phyloP scores from a whole-genome alignment of 2,113 vertebrate species.

The Lanius collurio region DNA sequence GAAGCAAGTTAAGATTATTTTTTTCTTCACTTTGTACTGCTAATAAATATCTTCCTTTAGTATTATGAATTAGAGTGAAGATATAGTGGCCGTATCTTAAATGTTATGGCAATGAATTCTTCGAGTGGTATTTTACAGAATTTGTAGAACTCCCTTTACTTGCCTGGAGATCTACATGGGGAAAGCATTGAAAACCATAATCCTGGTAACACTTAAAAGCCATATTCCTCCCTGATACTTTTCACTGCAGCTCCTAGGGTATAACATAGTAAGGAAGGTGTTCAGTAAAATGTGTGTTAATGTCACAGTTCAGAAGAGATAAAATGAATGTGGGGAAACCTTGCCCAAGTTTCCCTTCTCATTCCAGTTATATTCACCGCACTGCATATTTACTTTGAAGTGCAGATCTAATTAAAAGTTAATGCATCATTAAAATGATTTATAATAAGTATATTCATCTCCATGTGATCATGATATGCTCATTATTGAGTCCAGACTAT shows the following conservation, averaged over 20 bases:
- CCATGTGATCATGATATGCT: background rate
- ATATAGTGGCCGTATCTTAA: background rate
- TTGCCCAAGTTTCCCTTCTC: background rate
- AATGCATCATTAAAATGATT: conserved; percentile 71
- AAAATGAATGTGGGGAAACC: background rate
- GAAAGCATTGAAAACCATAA: background rate
- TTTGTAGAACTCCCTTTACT: background rate
- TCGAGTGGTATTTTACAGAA: background rate
- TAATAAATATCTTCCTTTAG: background rate
- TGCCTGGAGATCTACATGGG: background rate
- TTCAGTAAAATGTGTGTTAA: conserved; percentile 7
- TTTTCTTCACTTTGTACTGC: background rate
- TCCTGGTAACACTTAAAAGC: background rate
- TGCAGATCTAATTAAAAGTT: conserved; percentile 58
- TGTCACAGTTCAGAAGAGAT: background rate
- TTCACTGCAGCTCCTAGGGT: background rate
- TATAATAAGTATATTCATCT: conserved; percentile 28
- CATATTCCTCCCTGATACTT: background rate
- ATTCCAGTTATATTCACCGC: background rate
- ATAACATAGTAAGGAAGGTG: background rate
- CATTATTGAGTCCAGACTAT: background rate
- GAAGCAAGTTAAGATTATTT: background rate
- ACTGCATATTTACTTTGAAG: background rate
- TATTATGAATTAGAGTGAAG: background rate
- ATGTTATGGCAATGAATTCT: background rate